These are phyloP conservation scores for Patella vulgata DNA, from an alignment of 1,140 invertebrate genomes.

Conservation along the genomic window DNA sequence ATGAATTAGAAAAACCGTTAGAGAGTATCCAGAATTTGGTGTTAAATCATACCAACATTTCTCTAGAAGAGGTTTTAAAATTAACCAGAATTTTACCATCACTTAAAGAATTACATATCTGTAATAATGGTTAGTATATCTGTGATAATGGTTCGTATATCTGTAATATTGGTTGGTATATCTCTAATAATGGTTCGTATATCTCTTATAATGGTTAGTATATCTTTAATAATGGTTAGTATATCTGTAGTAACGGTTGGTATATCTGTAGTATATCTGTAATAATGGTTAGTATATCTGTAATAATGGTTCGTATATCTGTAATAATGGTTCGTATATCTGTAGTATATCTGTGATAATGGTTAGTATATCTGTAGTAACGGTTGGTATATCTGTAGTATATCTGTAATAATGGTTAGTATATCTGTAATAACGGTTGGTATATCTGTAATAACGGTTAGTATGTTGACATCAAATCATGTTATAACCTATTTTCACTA, in stretches of 20 bases:
- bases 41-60: constrained; percentile 41
- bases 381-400: too few relatives aligned
- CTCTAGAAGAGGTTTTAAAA: constrained; percentile 38
- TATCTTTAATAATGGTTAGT: too few relatives aligned
- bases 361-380: too few relatives aligned
- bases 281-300: constrained; percentile 43
- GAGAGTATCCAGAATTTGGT: constrained; percentile 47
- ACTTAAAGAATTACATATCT: constrained; percentile 50
- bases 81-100: constrained; percentile 35
- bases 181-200: not conserved
- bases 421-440: not conserved
- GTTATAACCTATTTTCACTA: too few relatives aligned
- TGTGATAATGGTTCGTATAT: not conserved
- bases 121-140: constrained; percentile 49
- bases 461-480: too few relatives aligned
- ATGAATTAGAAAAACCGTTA: constrained; percentile 24
- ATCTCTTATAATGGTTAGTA: too few relatives aligned
- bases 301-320: not conserved
- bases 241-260: too few relatives aligned
- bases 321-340: not conserved
- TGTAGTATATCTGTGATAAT: too few relatives aligned
- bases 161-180: not conserved
- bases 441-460: too few relatives aligned
- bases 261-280: too few relatives aligned
- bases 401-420: constrained; percentile 54